Conservation (phyloP, 2,797 vertebrate genomes). For the Sebastolobus alascanus region DNA sequence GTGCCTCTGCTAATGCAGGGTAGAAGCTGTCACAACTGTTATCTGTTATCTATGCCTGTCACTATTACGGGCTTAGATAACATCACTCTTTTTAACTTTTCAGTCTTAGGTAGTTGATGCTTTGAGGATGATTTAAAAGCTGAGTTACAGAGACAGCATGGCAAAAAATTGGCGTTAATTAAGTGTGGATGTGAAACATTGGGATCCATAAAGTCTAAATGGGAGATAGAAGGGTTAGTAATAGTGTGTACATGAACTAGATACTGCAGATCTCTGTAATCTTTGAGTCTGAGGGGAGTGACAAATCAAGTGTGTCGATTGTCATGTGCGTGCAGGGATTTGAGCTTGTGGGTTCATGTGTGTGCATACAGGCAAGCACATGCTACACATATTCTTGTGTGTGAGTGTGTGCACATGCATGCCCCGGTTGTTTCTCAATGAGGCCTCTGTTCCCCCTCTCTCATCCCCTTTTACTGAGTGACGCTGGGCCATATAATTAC, state of each 20-base stretch:
- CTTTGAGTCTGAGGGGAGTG: neutral
- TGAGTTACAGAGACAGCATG: neutral
- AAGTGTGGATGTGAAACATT: conserved; percentile 1
- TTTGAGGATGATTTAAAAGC: conserved; percentile 8
- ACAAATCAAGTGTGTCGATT: neutral
- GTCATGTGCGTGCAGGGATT: conserved; percentile 3
- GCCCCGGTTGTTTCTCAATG: conserved; percentile 48
- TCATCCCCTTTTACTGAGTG: conserved; percentile 22
- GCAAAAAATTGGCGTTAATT: conserved; percentile 9
- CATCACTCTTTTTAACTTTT: conserved; percentile 22
- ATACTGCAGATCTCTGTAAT: neutral
- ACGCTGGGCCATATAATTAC: conserved; percentile 28
- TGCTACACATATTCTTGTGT: neutral
- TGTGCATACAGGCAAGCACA: neutral
- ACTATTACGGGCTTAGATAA: conserved; percentile 31
- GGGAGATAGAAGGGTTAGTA: neutral
- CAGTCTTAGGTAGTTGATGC: neutral
- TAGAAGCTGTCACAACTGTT: conserved; percentile 62
- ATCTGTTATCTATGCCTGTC: conserved; percentile 65
- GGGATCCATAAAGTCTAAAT: neutral
- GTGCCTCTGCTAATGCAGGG: conserved; percentile 41
- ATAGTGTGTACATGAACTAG: conserved; percentile 4
- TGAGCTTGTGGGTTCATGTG: neutral
- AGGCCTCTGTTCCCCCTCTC: conserved; percentile 46
- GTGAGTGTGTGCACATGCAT: neutral